Base-by-base conservation (phyloP, 2,888 invertebrate species). In the Idaea aversata region DNA sequence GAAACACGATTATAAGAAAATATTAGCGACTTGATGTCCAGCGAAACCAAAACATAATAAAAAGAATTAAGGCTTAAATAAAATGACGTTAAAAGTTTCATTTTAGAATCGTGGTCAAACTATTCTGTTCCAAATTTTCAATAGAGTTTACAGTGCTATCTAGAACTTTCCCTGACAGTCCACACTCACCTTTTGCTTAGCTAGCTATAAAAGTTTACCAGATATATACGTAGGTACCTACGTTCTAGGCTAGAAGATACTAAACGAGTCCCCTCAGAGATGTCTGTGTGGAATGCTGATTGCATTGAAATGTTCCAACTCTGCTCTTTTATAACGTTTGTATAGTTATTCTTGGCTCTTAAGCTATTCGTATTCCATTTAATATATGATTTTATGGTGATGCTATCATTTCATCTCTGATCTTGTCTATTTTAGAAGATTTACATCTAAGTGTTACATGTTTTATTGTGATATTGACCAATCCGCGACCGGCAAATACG, bases 251-350 rank as follows among this genome's bases (percentile, higher is more conserved):
- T 61, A 15, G 38, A 57, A 67, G 65, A 59, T 63, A 67, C 38
- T 57, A 65, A 70, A 70, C 67, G 65, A 70, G 67, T 65, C 69
- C 65, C 67, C 61, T 61, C 63, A 63, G 66, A 64, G 59, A 62
- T 65, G 67, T 63, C 67, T 67, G 65, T 59, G 59, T 65, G 59
- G 65, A 65, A 65, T 61, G 67, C 67, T 70, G 69, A 70, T 70
- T 70, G 67, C 67, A 70, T 70, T 66, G 67, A 67, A 64, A 66
- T 59, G 61, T 64, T 63, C 62, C 65, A 36, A 35, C 62, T 64
- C 62, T 57, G 60, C 34, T 64, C 10, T 59, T 47, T 47, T 47
- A 47, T 47, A 13, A 47, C 47, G 47, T 47, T 47, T 13, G 47
- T 13, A 7, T 47, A 47, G 47, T 47, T 47, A 13, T 47, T 47